These are phyloP conservation scores for Labroides dimidiatus DNA, from an alignment of 2,797 vertebrate genomes.

Conservation along the genomic window DNA sequence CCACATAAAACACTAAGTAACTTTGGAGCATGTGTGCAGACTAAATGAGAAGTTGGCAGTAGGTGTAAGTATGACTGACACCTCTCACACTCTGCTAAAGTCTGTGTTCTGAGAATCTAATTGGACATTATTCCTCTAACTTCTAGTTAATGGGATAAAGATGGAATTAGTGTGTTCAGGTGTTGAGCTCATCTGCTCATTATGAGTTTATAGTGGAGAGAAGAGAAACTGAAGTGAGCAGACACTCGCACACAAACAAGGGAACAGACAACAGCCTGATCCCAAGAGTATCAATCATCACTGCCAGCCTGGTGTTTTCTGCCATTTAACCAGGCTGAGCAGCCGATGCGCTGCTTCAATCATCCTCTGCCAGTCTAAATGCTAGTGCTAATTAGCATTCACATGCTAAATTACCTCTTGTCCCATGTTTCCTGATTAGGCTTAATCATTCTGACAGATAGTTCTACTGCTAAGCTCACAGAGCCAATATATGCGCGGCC, in stretches of 20 bases:
- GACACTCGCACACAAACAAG: constrained; percentile 25
- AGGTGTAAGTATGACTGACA: constrained; percentile 1
- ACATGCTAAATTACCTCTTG: constrained; percentile 85
- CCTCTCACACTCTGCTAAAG: constrained; percentile 13
- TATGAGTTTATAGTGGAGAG: constrained; percentile 57
- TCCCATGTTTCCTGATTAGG: constrained; percentile 85
- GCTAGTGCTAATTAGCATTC: constrained; percentile 86
- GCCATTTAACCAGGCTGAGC: constrained; percentile 72
- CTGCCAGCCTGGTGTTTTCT: constrained; percentile 67
- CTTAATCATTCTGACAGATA: constrained; percentile 79
- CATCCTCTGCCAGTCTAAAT: constrained; percentile 82
- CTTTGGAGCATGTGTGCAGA: neutral
- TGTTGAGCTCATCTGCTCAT: constrained; percentile 74
- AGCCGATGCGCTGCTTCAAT: constrained; percentile 77
- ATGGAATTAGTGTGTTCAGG: constrained; percentile 75
- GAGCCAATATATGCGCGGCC: constrained; percentile 45
- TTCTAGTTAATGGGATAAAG: constrained; percentile 70
- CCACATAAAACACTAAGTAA: no score
- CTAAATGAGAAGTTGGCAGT: neutral
- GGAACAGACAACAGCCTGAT: constrained; percentile 48
- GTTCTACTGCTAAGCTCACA: constrained; percentile 58
- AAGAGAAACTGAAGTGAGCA: constrained; percentile 37
- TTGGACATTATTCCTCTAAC: constrained; percentile 64
- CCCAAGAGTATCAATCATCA: constrained; percentile 76
- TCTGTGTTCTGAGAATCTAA: constrained; percentile 54